Evolutionary conservation across 2,888 invertebrate species (phyloP), one percentile per base, ranked within the genome.

Genomic region (Conops quadrifasciatus): DNA sequence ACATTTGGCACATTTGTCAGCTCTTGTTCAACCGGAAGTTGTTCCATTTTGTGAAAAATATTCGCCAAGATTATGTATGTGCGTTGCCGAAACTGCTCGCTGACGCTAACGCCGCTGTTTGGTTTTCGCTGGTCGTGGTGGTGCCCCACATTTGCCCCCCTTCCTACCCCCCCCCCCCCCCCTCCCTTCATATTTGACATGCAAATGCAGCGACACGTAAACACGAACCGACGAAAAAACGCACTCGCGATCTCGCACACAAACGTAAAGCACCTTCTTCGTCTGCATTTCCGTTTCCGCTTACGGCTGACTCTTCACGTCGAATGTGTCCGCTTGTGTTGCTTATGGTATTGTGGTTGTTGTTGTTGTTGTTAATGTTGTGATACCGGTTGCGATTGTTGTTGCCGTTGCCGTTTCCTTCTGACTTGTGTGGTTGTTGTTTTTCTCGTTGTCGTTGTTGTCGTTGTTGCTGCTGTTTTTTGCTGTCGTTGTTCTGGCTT

Each of bases 131-230:
- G 36, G 36, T 36, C 5, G 4, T 7, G 36, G 36, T 58, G 58
- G 21, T 24, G 58, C 16, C 15, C 24, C 58, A 58, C 28, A 58
- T 58, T 58, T 28, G n/a, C n/a, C n/a, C n/a, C n/a, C n/a, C n/a
- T 36, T 36, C 36, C 4, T 9, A 9, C 9, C 9, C 36, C 36
- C 36, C 36, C 5, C 9, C 5, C 36, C 36, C 36, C 5, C 9
- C 9, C 36, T 36, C 36, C 36, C 5, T 36, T 58, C 24, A 28
- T 3, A 16, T 58, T 28, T 58, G 58, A 28, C 58, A 58, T 28
- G 26, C 26, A 58, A 5, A 58, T 58, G 11, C 2, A 28, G 28
- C 58, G 26, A 58, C 58, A 58, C 24, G 58, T 15, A 58, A 24
- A 58, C 58, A 58, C 11, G 15, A 58, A 58, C 58, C 4, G 9